These are phyloP conservation scores for Struthio camelus DNA, from an alignment of 2,113 vertebrate species.

Conservation along the genomic window DNA sequence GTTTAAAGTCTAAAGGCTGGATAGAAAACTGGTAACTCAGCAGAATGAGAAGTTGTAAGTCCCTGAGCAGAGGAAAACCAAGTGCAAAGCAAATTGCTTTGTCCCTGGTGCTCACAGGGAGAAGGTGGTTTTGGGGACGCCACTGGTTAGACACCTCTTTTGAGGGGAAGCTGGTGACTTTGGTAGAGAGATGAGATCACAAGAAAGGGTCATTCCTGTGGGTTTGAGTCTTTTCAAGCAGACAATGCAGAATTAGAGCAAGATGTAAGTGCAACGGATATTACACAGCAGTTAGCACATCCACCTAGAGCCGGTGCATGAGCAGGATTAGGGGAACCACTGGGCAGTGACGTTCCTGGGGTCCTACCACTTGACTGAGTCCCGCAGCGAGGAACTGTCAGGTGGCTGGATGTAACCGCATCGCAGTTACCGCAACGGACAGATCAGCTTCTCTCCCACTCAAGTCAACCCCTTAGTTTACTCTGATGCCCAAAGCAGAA, in stretches of 20 bases:
- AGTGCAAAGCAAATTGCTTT: too few relatives aligned
- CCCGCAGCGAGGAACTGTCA: background rate
- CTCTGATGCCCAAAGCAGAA: background rate
- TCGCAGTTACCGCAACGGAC: background rate
- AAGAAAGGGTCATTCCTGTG: too few relatives aligned
- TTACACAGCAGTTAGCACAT: background rate
- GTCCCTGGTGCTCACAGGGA: background rate
- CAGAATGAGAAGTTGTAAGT: background rate
- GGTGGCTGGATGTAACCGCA: rapidly evolving
- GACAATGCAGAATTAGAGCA: background rate
- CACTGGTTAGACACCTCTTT: background rate
- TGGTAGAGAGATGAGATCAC: background rate
- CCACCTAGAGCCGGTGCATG: background rate
- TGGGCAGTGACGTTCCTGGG: too few relatives aligned
- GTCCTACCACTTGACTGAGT: rapidly evolving
- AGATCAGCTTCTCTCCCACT: background rate
- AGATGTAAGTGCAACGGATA: background rate
- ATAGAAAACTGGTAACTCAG: background rate
- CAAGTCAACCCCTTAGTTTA: background rate
- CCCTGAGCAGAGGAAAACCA: background rate
- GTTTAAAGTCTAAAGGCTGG: rapidly evolving
- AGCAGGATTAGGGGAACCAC: rapidly evolving
- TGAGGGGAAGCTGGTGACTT: background rate
- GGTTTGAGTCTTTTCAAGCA: background rate
- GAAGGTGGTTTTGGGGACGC: background rate